Conservation (phyloP, 2,888 invertebrate species). For the Leucania comma region DNA sequence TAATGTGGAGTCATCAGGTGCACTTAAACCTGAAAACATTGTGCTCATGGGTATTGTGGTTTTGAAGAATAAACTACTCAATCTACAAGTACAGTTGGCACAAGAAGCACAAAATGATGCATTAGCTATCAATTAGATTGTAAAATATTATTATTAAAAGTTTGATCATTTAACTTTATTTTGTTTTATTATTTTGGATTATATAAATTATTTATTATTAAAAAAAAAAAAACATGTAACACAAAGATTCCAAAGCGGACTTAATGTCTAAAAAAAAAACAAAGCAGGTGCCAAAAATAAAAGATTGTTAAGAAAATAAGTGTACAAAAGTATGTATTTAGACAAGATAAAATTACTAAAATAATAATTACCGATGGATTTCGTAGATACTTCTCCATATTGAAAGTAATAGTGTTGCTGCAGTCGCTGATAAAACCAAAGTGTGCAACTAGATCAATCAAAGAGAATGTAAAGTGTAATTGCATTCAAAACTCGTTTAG, state of each 20-base stretch:
- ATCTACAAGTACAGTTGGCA: conserved; percentile 97
- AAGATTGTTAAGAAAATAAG: too few species aligned
- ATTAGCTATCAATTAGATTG: conserved; percentile 91
- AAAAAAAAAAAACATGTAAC: too few species aligned
- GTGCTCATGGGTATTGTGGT: conserved; percentile 98
- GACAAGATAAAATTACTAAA: conserved; percentile 31
- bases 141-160: conserved; percentile 29
- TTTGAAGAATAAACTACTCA: conserved; percentile 98
- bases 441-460: conserved; percentile 19
- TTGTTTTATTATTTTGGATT: conserved; percentile 26
- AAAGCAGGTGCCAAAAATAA: too few species aligned
- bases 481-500: conserved; percentile 25
- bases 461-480: conserved; percentile 21
- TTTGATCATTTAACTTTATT: conserved; percentile 4
- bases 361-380: conserved; percentile 32
- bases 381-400: conserved; percentile 34
- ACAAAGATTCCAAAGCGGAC: too few species aligned
- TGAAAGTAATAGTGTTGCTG: background rate
- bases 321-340: too few species aligned
- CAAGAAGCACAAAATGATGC: conserved; percentile 97
- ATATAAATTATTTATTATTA: background rate
- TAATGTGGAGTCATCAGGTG: conserved; percentile 98
- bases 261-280: too few species aligned
- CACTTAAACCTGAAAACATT: conserved; percentile 98
- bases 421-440: conserved; percentile 12